Evolutionary conservation across 1,140 invertebrate genomes (phyloP).

Genomic region (Helicoverpa zea): DNA sequence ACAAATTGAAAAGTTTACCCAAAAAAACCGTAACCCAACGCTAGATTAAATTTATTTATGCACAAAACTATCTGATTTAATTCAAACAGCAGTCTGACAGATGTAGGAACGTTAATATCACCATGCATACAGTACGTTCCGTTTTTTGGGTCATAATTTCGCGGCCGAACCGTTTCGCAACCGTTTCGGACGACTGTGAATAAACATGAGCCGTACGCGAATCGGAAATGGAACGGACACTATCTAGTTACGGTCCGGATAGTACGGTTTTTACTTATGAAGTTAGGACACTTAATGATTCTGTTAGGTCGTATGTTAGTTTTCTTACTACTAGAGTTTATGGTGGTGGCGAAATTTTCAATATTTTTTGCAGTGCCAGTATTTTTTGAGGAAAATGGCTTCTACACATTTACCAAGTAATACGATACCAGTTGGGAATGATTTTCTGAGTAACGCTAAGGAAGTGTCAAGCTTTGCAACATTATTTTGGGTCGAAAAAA

Average conservation of each 20-base stretch:
- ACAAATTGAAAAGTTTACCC: too few relatives aligned
- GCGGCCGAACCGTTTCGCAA: slow-evolving; percentile 32
- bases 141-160: slow-evolving; percentile 25
- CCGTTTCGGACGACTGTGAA: slow-evolving; percentile 6
- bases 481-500: too few relatives aligned
- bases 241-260: slow-evolving; percentile 20
- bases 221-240: slow-evolving; percentile 33
- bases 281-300: neutral
- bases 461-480: too few relatives aligned
- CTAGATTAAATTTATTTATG: too few relatives aligned
- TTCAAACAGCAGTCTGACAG: neutral
- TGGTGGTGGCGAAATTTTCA: too few relatives aligned
- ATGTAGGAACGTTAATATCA: neutral
- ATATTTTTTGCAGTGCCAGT: too few relatives aligned
- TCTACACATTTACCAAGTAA: too few relatives aligned
- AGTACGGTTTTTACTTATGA: slow-evolving; percentile 26
- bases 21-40: too few relatives aligned
- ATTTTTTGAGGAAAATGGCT: too few relatives aligned
- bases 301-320: neutral
- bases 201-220: slow-evolving; percentile 34
- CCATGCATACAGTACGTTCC: slow-evolving; percentile 14
- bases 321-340: neutral
- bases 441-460: too few relatives aligned
- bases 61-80: neutral
- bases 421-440: too few relatives aligned